These are phyloP conservation scores for Suricata suricatta DNA, from an alignment of 2,113 vertebrate genomes.

Conservation along the genomic window DNA sequence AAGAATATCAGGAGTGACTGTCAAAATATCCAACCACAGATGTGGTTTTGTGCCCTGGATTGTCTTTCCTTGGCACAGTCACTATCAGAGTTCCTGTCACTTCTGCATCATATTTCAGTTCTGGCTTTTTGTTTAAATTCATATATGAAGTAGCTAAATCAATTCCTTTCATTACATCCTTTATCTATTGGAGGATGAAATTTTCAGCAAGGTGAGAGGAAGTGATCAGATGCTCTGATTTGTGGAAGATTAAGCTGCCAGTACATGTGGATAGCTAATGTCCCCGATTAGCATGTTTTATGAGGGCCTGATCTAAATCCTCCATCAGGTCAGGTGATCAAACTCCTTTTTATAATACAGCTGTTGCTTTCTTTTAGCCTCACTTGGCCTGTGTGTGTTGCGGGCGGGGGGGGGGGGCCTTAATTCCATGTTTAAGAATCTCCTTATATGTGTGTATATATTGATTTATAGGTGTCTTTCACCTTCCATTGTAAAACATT, in stretches of 20 bases:
- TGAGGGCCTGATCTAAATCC: neutral
- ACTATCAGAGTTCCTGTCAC: neutral
- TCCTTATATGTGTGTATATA: neutral
- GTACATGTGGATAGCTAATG: neutral
- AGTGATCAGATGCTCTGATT: neutral
- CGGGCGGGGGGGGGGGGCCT: neutral
- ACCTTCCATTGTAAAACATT: neutral
- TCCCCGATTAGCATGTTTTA: neutral
- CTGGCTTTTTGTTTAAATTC: neutral
- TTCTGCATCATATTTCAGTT: slow-evolving; percentile 27
- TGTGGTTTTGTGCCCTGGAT: neutral
- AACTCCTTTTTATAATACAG: neutral
- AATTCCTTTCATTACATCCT: neutral
- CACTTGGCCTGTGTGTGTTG: neutral
- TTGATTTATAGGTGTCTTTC: neutral
- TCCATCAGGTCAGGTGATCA: neutral
- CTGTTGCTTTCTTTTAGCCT: neutral
- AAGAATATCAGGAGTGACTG: neutral
- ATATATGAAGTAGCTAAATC: neutral
- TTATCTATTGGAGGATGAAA: neutral
- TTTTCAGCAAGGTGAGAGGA: neutral
- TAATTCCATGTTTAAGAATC: neutral
- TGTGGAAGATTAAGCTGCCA: neutral
- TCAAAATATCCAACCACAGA: neutral
- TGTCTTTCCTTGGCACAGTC: neutral